Evolutionary conservation across 2,113 vertebrate genomes (phyloP).

Genomic region (Mystacornis crossleyi): DNA sequence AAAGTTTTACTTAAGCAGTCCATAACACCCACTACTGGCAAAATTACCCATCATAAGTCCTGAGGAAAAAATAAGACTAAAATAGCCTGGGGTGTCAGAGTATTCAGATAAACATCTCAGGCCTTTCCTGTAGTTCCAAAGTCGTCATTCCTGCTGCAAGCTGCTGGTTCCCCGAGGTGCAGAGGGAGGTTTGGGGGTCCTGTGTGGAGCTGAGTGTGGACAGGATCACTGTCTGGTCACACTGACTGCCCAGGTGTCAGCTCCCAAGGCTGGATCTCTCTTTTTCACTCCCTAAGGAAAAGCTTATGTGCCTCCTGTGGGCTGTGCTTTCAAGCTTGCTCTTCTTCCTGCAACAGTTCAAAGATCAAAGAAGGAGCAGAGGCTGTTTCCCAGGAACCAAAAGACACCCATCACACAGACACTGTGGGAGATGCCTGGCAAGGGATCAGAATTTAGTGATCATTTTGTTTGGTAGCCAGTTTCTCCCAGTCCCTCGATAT

Average conservation of each 20-base stretch:
- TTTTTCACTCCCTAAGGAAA: neutral
- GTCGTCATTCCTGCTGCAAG: neutral
- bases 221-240: neutral
- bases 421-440: neutral
- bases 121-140: neutral
- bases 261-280: neutral
- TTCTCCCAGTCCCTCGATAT: neutral
- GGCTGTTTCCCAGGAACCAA: neutral
- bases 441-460: neutral
- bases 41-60: neutral
- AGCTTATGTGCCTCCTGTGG: neutral
- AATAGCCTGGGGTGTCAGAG: neutral
- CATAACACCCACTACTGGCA: neutral
- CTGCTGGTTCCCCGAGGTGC: neutral
- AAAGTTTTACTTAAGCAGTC: neutral
- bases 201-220: neutral
- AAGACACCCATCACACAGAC: neutral
- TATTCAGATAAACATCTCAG: fast-evolving
- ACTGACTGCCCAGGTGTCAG: neutral
- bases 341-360: neutral
- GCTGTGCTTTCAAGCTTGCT: neutral
- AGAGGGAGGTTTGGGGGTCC: neutral
- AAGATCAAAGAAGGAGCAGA: neutral
- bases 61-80: neutral
- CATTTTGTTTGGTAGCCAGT: neutral